Conservation (phyloP, 2,888 invertebrate genomes). For the Campoletis raptor region DNA sequence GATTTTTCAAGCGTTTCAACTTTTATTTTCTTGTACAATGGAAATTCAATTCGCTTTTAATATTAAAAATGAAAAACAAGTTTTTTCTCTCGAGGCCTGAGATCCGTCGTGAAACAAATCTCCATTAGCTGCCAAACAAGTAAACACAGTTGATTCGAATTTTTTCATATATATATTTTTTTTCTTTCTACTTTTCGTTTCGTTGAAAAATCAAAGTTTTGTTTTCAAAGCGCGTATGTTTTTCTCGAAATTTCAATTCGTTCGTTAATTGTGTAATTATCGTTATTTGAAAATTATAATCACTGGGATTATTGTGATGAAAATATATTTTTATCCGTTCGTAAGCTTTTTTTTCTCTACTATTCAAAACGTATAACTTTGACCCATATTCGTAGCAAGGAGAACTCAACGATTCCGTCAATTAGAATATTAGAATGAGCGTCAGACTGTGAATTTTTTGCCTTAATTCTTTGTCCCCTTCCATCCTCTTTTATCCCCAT, state of each 20-base stretch:
- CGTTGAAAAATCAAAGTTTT: conserved; percentile 1
- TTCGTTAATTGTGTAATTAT: neutral
- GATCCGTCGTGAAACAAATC: neutral
- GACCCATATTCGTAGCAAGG: conserved; percentile 36
- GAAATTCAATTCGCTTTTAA: conserved; percentile 34
- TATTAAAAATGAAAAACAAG: conserved; percentile 13
- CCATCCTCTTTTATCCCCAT: conserved; percentile 28
- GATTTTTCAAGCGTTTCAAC: conserved; percentile 25
- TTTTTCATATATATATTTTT: neutral
- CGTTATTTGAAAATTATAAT: conserved; percentile 1
- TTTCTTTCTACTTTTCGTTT: neutral
- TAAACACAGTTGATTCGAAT: conserved; percentile 5
- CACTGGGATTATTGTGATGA: neutral
- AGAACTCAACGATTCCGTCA: conserved; percentile 36
- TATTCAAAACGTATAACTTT: conserved; percentile 3
- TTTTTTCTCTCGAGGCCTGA: conserved; percentile 13
- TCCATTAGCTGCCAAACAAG: conserved; percentile 1
- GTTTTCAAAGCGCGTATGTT: neutral
- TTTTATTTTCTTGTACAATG: conserved; percentile 8
- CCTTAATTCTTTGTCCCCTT: conserved; percentile 46
- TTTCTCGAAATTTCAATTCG: neutral
- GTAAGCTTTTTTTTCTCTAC: neutral
- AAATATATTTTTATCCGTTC: conserved; percentile 13
- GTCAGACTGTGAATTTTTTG: conserved; percentile 44
- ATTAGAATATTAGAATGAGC: conserved; percentile 57